Conservation (phyloP, 2,797 vertebrate species). For the Microctenopoma stevenorrisi region DNA sequence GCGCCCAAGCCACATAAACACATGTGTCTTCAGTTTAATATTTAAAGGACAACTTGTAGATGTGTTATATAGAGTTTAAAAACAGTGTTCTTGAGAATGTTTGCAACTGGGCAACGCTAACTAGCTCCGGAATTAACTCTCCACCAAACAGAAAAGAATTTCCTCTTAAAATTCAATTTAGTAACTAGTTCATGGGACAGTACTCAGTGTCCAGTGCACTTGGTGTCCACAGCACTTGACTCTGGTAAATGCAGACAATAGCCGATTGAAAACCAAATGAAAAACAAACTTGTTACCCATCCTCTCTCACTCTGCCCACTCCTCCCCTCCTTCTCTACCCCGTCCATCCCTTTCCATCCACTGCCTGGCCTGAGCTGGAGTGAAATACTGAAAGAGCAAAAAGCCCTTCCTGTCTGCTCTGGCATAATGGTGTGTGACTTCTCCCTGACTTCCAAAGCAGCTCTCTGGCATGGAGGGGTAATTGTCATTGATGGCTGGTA, state of each 20-base stretch:
- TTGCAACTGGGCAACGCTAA: constrained; percentile 48
- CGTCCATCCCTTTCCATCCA: neutral
- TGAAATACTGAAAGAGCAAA: constrained; percentile 72
- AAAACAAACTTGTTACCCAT: constrained; percentile 73
- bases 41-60: constrained; percentile 18
- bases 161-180: constrained; percentile 68
- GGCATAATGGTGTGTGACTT: constrained; percentile 83
- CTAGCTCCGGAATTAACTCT: constrained; percentile 55
- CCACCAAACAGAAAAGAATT: constrained; percentile 42
- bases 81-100: constrained; percentile 18
- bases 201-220: constrained; percentile 58
- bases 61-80: constrained; percentile 14
- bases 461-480: constrained; percentile 70
- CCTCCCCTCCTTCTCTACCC: constrained; percentile 16
- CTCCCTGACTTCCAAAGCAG: constrained; percentile 83
- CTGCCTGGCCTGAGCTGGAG: constrained; percentile 42
- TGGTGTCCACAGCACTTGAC: constrained; percentile 68
- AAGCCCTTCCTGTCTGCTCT: constrained; percentile 74
- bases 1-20: constrained; percentile 31
- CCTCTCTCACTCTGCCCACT: constrained; percentile 37
- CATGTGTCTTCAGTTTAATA: constrained; percentile 49
- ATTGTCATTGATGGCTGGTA: constrained; percentile 75
- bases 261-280: constrained; percentile 71
- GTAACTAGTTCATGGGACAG: constrained; percentile 56
- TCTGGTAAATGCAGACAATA: constrained; percentile 70